Evolutionary conservation across 2,797 vertebrate genomes (phyloP).

Genomic region (Scomberomorus guttatus): DNA sequence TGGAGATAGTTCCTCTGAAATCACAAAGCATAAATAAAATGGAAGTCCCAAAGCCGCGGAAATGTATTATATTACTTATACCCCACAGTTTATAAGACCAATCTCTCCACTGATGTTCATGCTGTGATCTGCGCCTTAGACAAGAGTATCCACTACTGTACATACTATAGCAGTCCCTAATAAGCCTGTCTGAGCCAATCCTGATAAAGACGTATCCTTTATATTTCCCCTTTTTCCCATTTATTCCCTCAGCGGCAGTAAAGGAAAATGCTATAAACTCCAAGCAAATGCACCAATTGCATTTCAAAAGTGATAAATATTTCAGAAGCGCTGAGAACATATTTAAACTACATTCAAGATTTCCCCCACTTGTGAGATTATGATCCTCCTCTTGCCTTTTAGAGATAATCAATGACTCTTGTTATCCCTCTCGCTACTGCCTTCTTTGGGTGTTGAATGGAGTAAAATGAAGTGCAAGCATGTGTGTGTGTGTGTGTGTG

Average conservation of each 20-base stretch:
- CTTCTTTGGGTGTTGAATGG: constrained; percentile 75
- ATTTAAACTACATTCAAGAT: constrained; percentile 85
- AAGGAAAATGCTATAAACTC: constrained; percentile 77
- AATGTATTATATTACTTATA: constrained; percentile 77
- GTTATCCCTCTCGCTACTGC: constrained; percentile 75
- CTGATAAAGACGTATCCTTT: constrained; percentile 84
- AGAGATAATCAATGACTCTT: constrained; percentile 89
- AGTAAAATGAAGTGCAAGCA: constrained; percentile 74
- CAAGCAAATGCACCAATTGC: constrained; percentile 85
- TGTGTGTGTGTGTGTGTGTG: constrained; percentile 50
- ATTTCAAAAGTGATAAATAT: constrained; percentile 87
- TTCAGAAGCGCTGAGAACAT: constrained; percentile 82
- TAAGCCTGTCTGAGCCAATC: constrained; percentile 83
- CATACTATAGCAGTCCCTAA: constrained; percentile 77
- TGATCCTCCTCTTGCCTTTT: constrained; percentile 83
- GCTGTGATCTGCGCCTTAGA: constrained; percentile 73
- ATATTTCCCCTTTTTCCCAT: constrained; percentile 61
- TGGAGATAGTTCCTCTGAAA: constrained; percentile 70
- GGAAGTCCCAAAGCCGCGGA: constrained; percentile 63
- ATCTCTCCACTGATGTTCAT: constrained; percentile 73
- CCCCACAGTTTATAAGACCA: constrained; percentile 70
- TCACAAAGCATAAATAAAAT: constrained; percentile 76
- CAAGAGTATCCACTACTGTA: constrained; percentile 75
- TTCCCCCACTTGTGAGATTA: constrained; percentile 82
- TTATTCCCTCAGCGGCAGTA: constrained; percentile 73